Base-by-base conservation (phyloP, 2,797 vertebrate genomes). In the Channallabes apus region DNA sequence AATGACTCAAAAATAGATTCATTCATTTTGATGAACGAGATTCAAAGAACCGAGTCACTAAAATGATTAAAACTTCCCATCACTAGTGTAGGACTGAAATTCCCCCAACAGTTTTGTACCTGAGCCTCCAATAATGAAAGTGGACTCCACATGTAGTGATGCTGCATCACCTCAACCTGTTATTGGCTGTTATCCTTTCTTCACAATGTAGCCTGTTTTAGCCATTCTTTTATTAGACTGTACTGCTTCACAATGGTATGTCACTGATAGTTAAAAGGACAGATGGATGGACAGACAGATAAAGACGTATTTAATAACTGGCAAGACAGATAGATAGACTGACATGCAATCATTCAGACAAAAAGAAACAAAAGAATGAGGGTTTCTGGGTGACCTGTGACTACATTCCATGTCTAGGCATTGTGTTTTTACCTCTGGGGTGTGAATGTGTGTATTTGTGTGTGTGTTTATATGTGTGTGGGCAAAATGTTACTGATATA, bases 401-500 rank as follows among this genome's bases (percentile, higher is more conserved):
- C 61, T 80, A 51, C 76, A 80, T 67, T 71, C 65, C 58, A 12
- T 35, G 24, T 80, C 76, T 80, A 59, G 27, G 71, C 71, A 83
- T 77, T 84, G 24, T 69, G 76, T 61, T 59, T 80, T 22, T 51
- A 59, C 35, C 76, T 71, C 24, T 61, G 54, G 65, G 76, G 24
- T 85, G 64, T 69, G 72, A 35, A 24, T 72, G 32, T 72, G 56
- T 71, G 68, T 72, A 18, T 27, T 32, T 72, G 22, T 59, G 56
- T 72, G 29, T 71, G 54, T 82, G 56, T 72, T 32, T 83, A 1
- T 83, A 6, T 83, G 71, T 75, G 58, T 83, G 82, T 64, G 59
- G 67, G 58, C 38, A 80, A 85, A 80, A 72, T 79, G 83, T 67
- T 85, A 76, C 41, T 38, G 67, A 86, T 82, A 77, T 61, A 86